Evolutionary conservation across 2,113 vertebrate species (phyloP), one percentile per base, ranked within the genome.

Genomic region (Hiodon tergisus): DNA sequence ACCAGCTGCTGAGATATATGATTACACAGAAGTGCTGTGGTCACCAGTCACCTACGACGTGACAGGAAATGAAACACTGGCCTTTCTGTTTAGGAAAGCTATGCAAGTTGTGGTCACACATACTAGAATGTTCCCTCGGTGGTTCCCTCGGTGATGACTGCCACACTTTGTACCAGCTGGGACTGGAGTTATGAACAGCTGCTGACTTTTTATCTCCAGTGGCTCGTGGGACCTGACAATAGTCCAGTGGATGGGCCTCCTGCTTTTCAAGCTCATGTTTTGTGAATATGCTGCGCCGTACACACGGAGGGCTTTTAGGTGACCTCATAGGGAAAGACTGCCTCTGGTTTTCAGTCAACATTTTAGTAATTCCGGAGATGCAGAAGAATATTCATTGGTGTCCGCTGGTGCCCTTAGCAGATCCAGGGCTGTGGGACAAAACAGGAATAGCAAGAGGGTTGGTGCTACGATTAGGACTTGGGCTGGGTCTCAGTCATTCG

Each of bases 141-240:
- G 81, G 79, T 81, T 84, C 79, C 67, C 3, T 73, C 53, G 8
- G 78, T 76, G 81, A 83, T 81, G 81, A 83, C 62, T 85, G 84
- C 78, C 77, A 71, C 60, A 72, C 76, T 55, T 72, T 57, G 3
- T 52, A 68, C 69, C 59, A 88, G 84, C 86, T 88, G 86, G 74
- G 82, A 77, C 85, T 83, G 79, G 75, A 65, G 77, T 83, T 87
- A 84, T 87, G 85, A 83, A 78, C 87, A 89, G 88, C 87, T 84
- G 82, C 83, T 31, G 84, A 84, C 81, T 76, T 83, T 80, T 80
- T 78, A 82, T 71, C 67, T 74, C 75, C 65, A 70, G 63, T 81
- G 77, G 83, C 78, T 85, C 82, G 78, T 81, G 67, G 81, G 85
- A 83, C 84, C 75, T 79, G 78, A 82, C 81, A 76, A 86, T 82